phyloP scores from a whole-genome alignment of 2,797 vertebrate species.

The Amphiprion clarkii region DNA sequence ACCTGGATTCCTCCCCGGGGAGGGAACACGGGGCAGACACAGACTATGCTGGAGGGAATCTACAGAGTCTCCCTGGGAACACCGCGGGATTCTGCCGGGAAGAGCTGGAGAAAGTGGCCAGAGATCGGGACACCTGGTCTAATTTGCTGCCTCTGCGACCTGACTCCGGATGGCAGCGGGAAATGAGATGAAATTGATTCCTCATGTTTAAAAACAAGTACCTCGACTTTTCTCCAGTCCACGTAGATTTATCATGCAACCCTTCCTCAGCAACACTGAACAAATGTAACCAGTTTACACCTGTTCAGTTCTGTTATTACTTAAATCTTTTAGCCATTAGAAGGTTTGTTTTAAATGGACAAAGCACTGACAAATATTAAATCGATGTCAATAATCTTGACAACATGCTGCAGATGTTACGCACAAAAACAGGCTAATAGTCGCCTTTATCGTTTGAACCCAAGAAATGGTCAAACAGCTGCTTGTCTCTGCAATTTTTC shows the following conservation, averaged over 20 bases:
- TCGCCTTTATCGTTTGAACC: no score
- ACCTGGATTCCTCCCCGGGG: conserved; percentile 1
- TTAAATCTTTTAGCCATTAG: no score
- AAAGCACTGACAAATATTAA: no score
- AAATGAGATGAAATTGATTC: not conserved
- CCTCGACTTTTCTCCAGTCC: not conserved
- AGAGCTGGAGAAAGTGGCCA: not conserved
- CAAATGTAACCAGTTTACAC: not conserved
- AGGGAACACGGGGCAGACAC: not conserved
- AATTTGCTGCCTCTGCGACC: not conserved
- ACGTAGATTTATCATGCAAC: not conserved
- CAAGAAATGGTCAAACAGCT: no score
- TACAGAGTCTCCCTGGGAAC: not conserved
- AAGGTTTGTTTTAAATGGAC: no score
- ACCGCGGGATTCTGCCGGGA: no score
- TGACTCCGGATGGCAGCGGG: not conserved
- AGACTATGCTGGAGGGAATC: not conserved
- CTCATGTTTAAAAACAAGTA: not conserved
- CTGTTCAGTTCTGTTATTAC: no score
- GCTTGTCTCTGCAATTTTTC: no score
- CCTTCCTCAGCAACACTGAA: not conserved
- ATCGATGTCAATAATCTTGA: no score
- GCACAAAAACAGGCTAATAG: no score
- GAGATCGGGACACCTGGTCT: not conserved
- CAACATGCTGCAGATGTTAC: no score